Conservation (phyloP, 2,888 invertebrate species). For the Leptinotarsa tumamoca region DNA sequence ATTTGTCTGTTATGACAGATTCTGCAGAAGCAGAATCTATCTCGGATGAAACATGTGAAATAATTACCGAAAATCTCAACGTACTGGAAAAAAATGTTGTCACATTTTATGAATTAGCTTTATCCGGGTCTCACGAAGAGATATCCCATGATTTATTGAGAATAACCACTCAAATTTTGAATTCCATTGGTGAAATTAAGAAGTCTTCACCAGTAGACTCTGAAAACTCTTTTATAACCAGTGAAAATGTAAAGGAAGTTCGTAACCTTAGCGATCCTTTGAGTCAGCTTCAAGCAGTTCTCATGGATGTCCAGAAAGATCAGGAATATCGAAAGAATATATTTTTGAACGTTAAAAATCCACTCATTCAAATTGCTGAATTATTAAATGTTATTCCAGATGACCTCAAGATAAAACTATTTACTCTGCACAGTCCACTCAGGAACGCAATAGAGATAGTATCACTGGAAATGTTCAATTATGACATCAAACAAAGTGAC, state of each 20-base stretch:
- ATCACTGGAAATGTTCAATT: slow-evolving; percentile 58
- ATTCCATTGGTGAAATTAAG: slow-evolving; percentile 60
- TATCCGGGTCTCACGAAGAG: slow-evolving; percentile 54
- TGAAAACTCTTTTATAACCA: slow-evolving; percentile 51
- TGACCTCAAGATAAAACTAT: slow-evolving; percentile 51
- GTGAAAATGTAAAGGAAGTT: slow-evolving; percentile 57
- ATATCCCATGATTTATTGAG: slow-evolving; percentile 57
- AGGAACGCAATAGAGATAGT: slow-evolving; percentile 61
- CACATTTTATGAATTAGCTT: slow-evolving; percentile 55
- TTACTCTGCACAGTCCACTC: slow-evolving; percentile 55
- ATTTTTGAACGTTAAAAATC: slow-evolving; percentile 52
- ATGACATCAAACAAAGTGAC: slow-evolving; percentile 54
- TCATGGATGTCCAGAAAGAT: slow-evolving; percentile 54
- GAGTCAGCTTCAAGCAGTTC: slow-evolving; percentile 55
- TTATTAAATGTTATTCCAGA: slow-evolving; percentile 55
- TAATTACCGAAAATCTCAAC: slow-evolving; percentile 55
- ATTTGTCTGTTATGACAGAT: slow-evolving; percentile 55
- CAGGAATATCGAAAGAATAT: slow-evolving; percentile 51
- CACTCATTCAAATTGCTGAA: slow-evolving; percentile 58
- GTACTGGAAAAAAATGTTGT: slow-evolving; percentile 58
- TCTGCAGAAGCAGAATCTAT: slow-evolving; percentile 28
- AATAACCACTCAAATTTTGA: slow-evolving; percentile 59
- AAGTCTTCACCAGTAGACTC: slow-evolving; percentile 50
- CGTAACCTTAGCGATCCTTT: slow-evolving; percentile 57
- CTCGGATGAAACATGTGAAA: slow-evolving; percentile 47